Conservation (phyloP, 1,140 invertebrate species). For the Lepidostoma basale region DNA sequence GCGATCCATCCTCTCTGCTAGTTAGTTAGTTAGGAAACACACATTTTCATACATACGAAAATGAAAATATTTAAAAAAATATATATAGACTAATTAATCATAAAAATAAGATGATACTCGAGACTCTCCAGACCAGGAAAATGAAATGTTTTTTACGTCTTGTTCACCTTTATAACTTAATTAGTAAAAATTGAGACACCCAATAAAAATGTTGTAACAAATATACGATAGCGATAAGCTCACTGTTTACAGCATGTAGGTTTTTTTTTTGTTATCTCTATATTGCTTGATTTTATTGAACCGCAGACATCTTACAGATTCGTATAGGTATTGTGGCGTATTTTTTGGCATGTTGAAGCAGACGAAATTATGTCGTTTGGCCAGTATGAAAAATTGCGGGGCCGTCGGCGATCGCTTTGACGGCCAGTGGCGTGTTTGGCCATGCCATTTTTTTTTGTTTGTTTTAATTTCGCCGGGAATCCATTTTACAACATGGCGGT, state of each 20-base stretch:
- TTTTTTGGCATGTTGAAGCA: constrained; percentile 22
- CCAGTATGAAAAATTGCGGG: constrained; percentile 10
- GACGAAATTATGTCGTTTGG: constrained; percentile 23
- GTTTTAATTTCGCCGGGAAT: constrained; percentile 1
- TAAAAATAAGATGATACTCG: no score
- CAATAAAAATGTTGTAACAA: neutral
- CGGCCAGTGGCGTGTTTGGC: constrained; percentile 16
- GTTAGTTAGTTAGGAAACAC: no score
- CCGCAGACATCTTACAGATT: neutral
- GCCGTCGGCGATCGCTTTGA: constrained; percentile 16
- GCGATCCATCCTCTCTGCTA: no score
- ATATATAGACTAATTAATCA: no score
- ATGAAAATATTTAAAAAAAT: no score
- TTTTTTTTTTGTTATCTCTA: neutral
- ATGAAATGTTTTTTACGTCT: no score
- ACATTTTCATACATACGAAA: no score
- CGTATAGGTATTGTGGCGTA: neutral
- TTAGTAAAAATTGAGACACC: no score
- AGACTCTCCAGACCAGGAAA: no score
- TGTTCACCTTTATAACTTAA: no score
- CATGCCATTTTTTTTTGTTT: constrained; percentile 4
- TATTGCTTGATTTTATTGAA: neutral
- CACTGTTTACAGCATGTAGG: neutral
- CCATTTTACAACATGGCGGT: constrained; percentile 4
- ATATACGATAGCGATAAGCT: neutral